Evolutionary conservation across 2,113 vertebrate species (phyloP), one percentile per base, ranked within the genome.

Genomic region (Tachysurus fulvidraco): DNA sequence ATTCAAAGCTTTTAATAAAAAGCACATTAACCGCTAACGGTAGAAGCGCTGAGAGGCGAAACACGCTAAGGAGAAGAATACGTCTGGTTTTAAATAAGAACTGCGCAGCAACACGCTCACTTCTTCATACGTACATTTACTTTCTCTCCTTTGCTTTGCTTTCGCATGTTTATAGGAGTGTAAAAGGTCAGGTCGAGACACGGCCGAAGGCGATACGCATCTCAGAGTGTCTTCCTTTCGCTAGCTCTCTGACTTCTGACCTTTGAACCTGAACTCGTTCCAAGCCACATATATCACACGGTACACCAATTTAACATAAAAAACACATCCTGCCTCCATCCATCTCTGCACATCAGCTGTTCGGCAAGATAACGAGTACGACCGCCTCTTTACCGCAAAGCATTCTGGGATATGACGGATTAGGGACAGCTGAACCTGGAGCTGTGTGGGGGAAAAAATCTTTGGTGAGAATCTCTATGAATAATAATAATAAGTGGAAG

Each of bases 341-440:
- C 52, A 78, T 30, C 28, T 78, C 79, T 88, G 82, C 88, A 84
- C 88, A 91, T 89, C 89, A 79, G 86, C 88, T 83, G 87, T 87
- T 81, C 89, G 87, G 84, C 88, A 87, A 91, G 88, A 90, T 94
- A 94, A 94, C 92, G 92, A 94, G 90, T 91, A 3, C 17, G 7
- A 55, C 11, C 10, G n/a, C 8, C 8, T 54, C 50, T 28, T 25
- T 78, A 6, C 50, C 2, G 14, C 50, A 55, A 78, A 55, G 52
- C 50, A 55, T 76, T 9, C 46, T 77, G 74, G 74, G 74, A 74
- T 46, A 19, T 23, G 41, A 41, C 4, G 19, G 64, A 69, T 69
- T 64, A 64, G 60, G 25, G 13, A 69, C 14, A 69, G 10, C 21
- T 46, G 71, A 13, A 13, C 28, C 30, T 14, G 36, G 21, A 44